Conservation (phyloP, 2,113 vertebrate genomes). For the Gadus chalcogrammus region DNA sequence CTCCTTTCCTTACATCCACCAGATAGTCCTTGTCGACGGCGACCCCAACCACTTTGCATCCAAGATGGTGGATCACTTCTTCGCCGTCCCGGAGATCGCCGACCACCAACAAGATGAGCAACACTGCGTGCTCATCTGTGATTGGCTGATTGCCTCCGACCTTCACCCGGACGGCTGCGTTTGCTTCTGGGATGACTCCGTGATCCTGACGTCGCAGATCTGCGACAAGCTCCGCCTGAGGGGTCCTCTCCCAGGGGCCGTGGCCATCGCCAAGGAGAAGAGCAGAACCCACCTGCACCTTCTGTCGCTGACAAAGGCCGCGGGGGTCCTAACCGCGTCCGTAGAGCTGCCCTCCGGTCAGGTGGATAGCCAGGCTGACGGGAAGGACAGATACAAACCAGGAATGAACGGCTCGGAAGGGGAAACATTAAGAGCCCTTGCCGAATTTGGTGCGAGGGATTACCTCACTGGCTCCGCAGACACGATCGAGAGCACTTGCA, state of each 20-base stretch:
- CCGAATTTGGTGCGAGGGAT: constrained; percentile 13
- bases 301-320: constrained; percentile 21
- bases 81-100: constrained; percentile 71
- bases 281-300: constrained; percentile 76
- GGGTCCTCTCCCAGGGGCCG: constrained; percentile 58
- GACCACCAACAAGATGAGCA: constrained; percentile 75
- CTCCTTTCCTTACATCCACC: constrained; percentile 22
- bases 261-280: constrained; percentile 77
- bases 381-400: neutral
- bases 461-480: neutral
- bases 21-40: constrained; percentile 79
- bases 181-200: constrained; percentile 82
- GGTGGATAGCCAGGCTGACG: constrained; percentile 16
- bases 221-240: constrained; percentile 71
- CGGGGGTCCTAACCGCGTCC: neutral
- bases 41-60: constrained; percentile 79
- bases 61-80: constrained; percentile 74
- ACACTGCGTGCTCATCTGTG: constrained; percentile 62
- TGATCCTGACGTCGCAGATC: constrained; percentile 75
- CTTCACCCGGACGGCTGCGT: constrained; percentile 74
- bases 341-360: constrained; percentile 8
- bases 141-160: constrained; percentile 58
- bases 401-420: constrained; percentile 3
- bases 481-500: neutral
- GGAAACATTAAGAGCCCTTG: constrained; percentile 16